Evolutionary conservation across 2,888 invertebrate species (phyloP).

Genomic region (Acrobasis suavella): DNA sequence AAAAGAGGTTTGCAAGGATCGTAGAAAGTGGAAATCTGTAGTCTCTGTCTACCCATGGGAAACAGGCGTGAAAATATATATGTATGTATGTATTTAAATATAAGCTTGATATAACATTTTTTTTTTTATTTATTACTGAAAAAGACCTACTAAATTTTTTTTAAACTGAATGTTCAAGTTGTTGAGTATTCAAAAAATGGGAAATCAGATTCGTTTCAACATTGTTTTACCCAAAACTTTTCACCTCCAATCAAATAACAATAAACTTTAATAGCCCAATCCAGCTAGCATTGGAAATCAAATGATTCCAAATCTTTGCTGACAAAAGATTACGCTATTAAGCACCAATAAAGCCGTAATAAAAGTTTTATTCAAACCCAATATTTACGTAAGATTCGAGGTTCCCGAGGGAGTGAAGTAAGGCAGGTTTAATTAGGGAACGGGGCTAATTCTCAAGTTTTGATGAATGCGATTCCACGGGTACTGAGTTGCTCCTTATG

Average conservation of each 20-base stretch:
- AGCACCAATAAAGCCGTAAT: conserved; percentile 31
- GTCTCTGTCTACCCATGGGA: too few relatives aligned
- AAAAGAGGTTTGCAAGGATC: too few relatives aligned
- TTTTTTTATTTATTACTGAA: too few relatives aligned
- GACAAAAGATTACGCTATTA: conserved; percentile 36
- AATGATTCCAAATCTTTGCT: conserved; percentile 31
- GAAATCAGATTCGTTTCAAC: neutral
- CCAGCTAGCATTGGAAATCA: conserved; percentile 21
- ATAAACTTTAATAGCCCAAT: conserved; percentile 4
- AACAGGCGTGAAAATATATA: too few relatives aligned
- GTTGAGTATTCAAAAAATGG: neutral
- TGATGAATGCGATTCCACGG: conserved; percentile 79
- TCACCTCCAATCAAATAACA: conserved; percentile 16
- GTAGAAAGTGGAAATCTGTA: too few relatives aligned
- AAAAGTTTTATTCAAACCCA: conserved; percentile 66
- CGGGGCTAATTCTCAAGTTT: conserved; percentile 77
- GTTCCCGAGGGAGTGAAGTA: conserved; percentile 60
- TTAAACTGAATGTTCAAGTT: too few relatives aligned
- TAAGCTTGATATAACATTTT: too few relatives aligned
- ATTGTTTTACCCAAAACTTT: conserved; percentile 5
- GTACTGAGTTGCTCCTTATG: conserved; percentile 37
- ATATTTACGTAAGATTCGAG: conserved; percentile 69
- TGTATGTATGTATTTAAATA: too few relatives aligned
- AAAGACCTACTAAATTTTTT: too few relatives aligned
- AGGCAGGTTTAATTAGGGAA: conserved; percentile 77